These are phyloP conservation scores for Eupithecia exiguata DNA, from an alignment of 2,888 invertebrate species.

Conservation along the genomic window DNA sequence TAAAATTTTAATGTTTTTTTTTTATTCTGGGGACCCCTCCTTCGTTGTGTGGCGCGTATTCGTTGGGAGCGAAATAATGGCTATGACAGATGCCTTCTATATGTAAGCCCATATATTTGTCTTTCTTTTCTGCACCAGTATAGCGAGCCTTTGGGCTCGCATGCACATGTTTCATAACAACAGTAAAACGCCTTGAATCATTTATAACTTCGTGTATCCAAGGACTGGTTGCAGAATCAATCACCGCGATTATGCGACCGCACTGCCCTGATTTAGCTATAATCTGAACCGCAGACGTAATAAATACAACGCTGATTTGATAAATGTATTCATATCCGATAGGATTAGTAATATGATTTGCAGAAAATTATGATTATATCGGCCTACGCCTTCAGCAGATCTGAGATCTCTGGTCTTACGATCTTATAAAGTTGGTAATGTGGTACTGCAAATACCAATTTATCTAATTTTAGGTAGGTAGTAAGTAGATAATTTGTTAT, in stretches of 20 bases:
- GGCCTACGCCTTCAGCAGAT: constrained; percentile 54
- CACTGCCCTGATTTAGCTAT: constrained; percentile 34
- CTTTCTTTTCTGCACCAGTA: not conserved
- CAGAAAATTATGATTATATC: constrained; percentile 60
- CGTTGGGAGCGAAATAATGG: not conserved
- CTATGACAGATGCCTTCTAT: not conserved
- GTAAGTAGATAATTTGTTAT: not conserved
- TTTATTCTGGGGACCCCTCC: not conserved
- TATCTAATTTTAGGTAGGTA: not conserved
- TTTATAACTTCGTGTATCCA: not conserved
- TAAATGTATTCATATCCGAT: constrained; percentile 68
- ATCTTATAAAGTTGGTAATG: not conserved
- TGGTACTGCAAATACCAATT: not conserved
- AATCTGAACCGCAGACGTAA: constrained; percentile 54
- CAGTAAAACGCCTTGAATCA: not conserved
- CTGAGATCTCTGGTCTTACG: constrained; percentile 1
- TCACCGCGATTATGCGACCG: constrained; percentile 40
- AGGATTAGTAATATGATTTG: constrained; percentile 66
- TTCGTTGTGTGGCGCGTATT: not conserved
- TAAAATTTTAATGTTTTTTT: not conserved
- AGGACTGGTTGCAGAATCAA: constrained; percentile 41
- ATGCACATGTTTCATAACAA: not conserved
- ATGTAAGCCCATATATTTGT: not conserved
- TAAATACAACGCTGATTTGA: constrained; percentile 63
- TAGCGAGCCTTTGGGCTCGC: not conserved